A percentile compares a stretch with the other conserved stretches of the same genome.
phyloP scores from a whole-genome alignment of 2,888 invertebrate genomes.

The Entomobrya multifasciata region DNA sequence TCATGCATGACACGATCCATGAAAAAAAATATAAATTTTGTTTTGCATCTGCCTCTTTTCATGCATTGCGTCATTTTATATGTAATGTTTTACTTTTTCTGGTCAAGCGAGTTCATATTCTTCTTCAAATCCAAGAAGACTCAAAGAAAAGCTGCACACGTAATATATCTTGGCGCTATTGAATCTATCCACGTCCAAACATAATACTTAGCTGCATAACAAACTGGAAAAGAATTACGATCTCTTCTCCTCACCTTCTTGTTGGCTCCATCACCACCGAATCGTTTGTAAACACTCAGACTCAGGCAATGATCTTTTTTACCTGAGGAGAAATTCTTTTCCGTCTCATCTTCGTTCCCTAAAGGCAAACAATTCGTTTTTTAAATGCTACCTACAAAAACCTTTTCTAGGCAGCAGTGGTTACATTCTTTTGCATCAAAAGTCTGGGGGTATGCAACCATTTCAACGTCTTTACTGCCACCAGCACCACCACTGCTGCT shows the following conservation, averaged over 20 bases:
- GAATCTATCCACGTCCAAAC: too few species aligned
- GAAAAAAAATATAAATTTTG: background rate
- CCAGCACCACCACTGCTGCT: too few species aligned
- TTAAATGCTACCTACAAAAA: background rate
- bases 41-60: background rate
- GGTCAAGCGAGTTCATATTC: constrained; percentile 47
- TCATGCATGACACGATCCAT: background rate
- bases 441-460: too few species aligned
- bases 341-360: too few species aligned
- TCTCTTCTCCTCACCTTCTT: too few species aligned
- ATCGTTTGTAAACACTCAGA: background rate
- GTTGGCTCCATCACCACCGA: background rate
- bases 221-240: background rate
- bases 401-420: background rate
- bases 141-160: background rate
- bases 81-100: constrained; percentile 7
- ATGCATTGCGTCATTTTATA: background rate
- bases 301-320: too few species aligned
- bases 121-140: too few species aligned
- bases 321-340: too few species aligned
- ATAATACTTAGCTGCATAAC: background rate
- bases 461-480: too few species aligned
- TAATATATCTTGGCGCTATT: too few species aligned
- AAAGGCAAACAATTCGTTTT: too few species aligned
- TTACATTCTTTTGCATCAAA: background rate